Base-by-base conservation (phyloP, 2,888 invertebrate species). In the Leptinotarsa peninsularis region DNA sequence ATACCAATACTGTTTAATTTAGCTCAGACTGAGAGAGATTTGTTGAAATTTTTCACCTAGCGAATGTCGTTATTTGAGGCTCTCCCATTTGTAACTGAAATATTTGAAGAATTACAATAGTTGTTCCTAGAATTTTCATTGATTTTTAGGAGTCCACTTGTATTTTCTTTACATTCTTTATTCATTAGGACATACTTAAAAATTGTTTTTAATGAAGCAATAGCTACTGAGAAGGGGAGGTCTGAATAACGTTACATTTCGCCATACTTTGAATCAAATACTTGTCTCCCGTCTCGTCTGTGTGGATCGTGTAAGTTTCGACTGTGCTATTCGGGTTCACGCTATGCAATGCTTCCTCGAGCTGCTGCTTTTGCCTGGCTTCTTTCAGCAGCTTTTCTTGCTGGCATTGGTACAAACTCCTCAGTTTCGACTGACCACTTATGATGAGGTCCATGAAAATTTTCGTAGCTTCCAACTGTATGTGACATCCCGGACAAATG, bases 401-500 rank as follows among this genome's bases (percentile, higher is more conserved):
- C 84, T 91, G 90, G 66, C 84, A 82, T 80, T 88, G 89, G 85
- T 88, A 89, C 80, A 91, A 84, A 52, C 89, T 88, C 58, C 90
- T 87, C 76, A 92, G 87, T 81, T 90, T 91, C 82, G 90, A 90
- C 87, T 95, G 95, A 2, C 95, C 95, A 83, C 91, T 91, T 72
- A 93, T 89, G 79, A 95, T 91, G 21, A 94, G 88, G 81, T 93
- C 92, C 82, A 95, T 91, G 87, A 95, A 95, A 83, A 93, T 92
- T 73, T 93, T 92, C 27, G 94, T 93, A 63, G 94, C 92, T 86
- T 94, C 93, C 81, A 95, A 85, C 85, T 94, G 94, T 75, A 94
- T 92, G 77, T 93, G 93, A 83, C 95, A 95, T 58, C 93, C 93
- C 13, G 93, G 93, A 84, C 95, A 95, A 81, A 95, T 93, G 23